These are phyloP conservation scores for Chinchilla lanigera DNA, from an alignment of 2,113 vertebrate genomes.

Conservation along the genomic window DNA sequence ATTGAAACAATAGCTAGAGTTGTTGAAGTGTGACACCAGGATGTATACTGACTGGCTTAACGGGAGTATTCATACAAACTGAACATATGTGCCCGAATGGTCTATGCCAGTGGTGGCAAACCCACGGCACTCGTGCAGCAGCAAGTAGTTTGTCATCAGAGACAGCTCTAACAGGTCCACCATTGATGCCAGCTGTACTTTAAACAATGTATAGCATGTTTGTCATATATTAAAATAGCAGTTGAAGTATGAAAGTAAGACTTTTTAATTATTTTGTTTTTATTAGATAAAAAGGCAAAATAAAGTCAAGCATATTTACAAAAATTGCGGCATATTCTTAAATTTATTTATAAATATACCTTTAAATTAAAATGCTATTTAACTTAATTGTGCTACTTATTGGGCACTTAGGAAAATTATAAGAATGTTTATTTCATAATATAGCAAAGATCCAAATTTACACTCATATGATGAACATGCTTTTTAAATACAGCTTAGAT, in stretches of 20 bases:
- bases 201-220: neutral
- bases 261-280: neutral
- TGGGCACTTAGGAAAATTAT: neutral
- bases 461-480: neutral
- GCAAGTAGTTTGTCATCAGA: neutral
- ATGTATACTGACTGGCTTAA: neutral
- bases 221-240: neutral
- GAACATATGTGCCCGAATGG: neutral
- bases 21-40: neutral
- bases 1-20: neutral
- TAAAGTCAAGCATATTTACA: neutral
- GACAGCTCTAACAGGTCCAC: neutral
- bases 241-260: neutral
- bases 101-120: neutral
- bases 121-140: neutral
- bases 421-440: neutral
- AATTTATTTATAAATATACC: neutral
- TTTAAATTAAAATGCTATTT: neutral
- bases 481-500: neutral
- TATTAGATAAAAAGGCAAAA: neutral
- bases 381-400: neutral
- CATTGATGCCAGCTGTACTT: neutral
- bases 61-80: neutral
- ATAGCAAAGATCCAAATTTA: neutral
- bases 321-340: neutral